These are phyloP conservation scores for Agrilus mali DNA, from an alignment of 2,888 invertebrate genomes.

Conservation along the genomic window DNA sequence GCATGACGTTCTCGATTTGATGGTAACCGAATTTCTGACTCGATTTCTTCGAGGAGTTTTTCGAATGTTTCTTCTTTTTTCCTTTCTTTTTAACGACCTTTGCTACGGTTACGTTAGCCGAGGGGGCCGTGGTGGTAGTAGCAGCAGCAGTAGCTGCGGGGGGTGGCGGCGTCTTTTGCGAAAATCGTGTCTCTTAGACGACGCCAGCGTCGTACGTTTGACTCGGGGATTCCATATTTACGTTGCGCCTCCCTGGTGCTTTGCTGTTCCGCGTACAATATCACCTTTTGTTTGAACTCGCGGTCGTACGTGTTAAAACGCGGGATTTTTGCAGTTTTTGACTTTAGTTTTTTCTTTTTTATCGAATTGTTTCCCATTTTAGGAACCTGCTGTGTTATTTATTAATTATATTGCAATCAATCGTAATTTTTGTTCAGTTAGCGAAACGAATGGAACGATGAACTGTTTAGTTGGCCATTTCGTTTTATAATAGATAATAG, in stretches of 20 bases:
- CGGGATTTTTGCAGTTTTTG: background rate
- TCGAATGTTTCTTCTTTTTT: background rate
- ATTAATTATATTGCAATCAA: too few species aligned
- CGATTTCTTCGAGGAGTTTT: background rate
- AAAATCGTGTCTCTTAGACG: slow-evolving; percentile 13
- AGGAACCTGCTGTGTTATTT: too few species aligned
- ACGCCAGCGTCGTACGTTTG: slow-evolving; percentile 27
- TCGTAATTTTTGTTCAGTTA: too few species aligned
- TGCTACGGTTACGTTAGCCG: too few species aligned
- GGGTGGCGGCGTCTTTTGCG: slow-evolving; percentile 7
- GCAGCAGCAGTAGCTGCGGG: too few species aligned
- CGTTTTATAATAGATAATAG: background rate
- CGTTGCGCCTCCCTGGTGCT: slow-evolving; percentile 23
- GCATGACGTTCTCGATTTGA: too few species aligned
- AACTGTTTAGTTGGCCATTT: background rate
- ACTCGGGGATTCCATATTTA: slow-evolving; percentile 24
- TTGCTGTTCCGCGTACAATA: slow-evolving; percentile 25
- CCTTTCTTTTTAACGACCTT: background rate
- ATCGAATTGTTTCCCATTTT: too few species aligned
- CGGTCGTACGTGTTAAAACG: slow-evolving; percentile 16
- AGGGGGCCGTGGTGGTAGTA: too few species aligned
- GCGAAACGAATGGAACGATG: slow-evolving; percentile 5
- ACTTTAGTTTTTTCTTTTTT: too few species aligned
- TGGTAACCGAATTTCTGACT: too few species aligned
- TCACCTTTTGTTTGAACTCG: slow-evolving; percentile 25